A percentile compares a stretch with the other conserved stretches of the same genome.
Conservation (phyloP, 2,888 invertebrate species). For the Penaeus monodon region DNA sequence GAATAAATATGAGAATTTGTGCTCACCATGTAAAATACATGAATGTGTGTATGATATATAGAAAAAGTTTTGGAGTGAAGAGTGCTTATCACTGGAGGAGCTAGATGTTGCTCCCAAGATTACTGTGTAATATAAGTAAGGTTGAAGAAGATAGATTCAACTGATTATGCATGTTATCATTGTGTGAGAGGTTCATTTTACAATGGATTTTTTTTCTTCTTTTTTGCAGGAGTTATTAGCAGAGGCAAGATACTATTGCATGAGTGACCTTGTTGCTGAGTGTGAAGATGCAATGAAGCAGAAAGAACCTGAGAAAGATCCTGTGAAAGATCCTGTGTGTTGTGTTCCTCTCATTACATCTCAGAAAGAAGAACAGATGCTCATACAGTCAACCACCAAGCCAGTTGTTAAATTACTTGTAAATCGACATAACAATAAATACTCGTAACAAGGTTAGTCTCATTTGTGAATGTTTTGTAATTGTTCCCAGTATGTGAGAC, state of each 20-base stretch:
- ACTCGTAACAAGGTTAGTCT: slow-evolving; percentile 89
- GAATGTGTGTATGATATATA: too few species aligned
- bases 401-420: slow-evolving; percentile 96
- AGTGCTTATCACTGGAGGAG: too few species aligned
- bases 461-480: not conserved
- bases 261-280: slow-evolving; percentile 77
- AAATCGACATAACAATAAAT: slow-evolving; percentile 98
- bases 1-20: too few species aligned
- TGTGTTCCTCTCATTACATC: slow-evolving; percentile 95
- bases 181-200: too few species aligned
- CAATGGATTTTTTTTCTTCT: not conserved
- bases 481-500: not conserved
- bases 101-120: too few species aligned
- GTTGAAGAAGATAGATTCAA: too few species aligned
- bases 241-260: slow-evolving; percentile 97
- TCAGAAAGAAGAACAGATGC: slow-evolving; percentile 86
- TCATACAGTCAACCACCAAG: slow-evolving; percentile 84
- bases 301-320: slow-evolving; percentile 72
- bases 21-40: too few species aligned
- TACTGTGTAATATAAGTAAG: too few species aligned
- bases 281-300: slow-evolving; percentile 86
- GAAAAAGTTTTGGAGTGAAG: too few species aligned
- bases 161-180: too few species aligned
- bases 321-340: slow-evolving; percentile 88
- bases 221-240: slow-evolving; percentile 86